A percentile compares a stretch with the other conserved stretches of the same genome.
Conservation (phyloP, 2,888 invertebrate species). For the Sturmia bella region DNA sequence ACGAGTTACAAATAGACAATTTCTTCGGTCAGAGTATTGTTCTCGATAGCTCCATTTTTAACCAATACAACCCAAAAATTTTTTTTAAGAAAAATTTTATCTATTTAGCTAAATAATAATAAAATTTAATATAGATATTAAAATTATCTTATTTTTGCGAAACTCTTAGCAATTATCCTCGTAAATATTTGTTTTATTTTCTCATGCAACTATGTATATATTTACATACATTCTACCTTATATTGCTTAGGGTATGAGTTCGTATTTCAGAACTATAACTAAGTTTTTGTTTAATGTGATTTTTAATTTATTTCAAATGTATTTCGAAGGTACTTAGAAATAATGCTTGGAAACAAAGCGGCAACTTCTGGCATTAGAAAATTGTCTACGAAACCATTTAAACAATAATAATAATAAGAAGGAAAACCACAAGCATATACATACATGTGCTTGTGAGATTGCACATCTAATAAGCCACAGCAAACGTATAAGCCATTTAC, state of each 20-base stretch:
- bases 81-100: too few relatives aligned
- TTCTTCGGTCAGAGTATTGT: too few relatives aligned
- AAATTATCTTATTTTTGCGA: not conserved
- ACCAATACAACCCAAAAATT: too few relatives aligned
- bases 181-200: not conserved
- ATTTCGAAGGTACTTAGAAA: slow-evolving; percentile 32
- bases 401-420: slow-evolving; percentile 41
- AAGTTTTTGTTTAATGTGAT: slow-evolving; percentile 34
- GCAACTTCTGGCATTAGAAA: not conserved
- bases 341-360: slow-evolving; percentile 12
- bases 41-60: too few relatives aligned
- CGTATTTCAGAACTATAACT: not conserved
- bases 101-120: too few relatives aligned
- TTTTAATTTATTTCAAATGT: slow-evolving; percentile 37
- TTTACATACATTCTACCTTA: not conserved
- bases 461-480: slow-evolving; percentile 59
- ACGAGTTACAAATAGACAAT: too few relatives aligned
- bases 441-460: too few relatives aligned
- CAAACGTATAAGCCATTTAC: slow-evolving; percentile 64
- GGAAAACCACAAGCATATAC: slow-evolving; percentile 47
- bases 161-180: not conserved
- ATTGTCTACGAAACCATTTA: slow-evolving; percentile 17
- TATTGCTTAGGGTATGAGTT: not conserved
- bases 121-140: too few relatives aligned
- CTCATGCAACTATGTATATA: not conserved